Conservation (phyloP, 2,888 invertebrate species). For the Crematogaster levior region DNA sequence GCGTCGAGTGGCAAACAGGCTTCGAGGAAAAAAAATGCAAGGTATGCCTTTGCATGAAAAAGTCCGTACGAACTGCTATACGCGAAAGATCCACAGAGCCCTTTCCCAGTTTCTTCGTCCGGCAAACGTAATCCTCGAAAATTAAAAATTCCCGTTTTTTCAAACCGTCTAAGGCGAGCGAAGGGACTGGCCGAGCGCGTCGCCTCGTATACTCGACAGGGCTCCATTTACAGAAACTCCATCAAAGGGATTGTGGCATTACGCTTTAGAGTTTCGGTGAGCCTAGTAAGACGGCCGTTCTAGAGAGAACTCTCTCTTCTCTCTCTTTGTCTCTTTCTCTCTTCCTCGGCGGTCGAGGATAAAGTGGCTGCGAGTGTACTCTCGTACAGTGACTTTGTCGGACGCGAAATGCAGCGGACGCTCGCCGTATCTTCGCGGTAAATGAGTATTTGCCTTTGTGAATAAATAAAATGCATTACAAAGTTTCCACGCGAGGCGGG, state of each 20-base stretch:
- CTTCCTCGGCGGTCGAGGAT: neutral
- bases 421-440: constrained; percentile 75
- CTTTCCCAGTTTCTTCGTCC: constrained; percentile 34
- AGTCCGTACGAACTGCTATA: neutral
- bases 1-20: constrained; percentile 70
- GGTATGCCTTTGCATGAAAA: constrained; percentile 26
- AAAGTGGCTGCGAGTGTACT: constrained; percentile 45
- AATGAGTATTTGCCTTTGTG: constrained; percentile 85
- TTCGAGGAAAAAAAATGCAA: constrained; percentile 59
- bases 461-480: constrained; percentile 85
- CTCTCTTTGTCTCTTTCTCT: neutral
- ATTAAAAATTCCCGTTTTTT: constrained; percentile 83
- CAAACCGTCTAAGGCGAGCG: constrained; percentile 67
- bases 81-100: constrained; percentile 14
- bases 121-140: constrained; percentile 81
- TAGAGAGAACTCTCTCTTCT: too few species aligned
- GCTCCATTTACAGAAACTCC: constrained; percentile 85
- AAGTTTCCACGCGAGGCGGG: constrained; percentile 71
- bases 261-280: constrained; percentile 80
- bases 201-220: constrained; percentile 34
- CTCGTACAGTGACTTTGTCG: constrained; percentile 45
- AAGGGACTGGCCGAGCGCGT: constrained; percentile 11
- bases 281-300: constrained; percentile 39
- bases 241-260: constrained; percentile 84
- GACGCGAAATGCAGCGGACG: constrained; percentile 70